These are phyloP conservation scores for Zelostemma sp. DNA, from an alignment of 1,140 invertebrate genomes.

Conservation along the genomic window DNA sequence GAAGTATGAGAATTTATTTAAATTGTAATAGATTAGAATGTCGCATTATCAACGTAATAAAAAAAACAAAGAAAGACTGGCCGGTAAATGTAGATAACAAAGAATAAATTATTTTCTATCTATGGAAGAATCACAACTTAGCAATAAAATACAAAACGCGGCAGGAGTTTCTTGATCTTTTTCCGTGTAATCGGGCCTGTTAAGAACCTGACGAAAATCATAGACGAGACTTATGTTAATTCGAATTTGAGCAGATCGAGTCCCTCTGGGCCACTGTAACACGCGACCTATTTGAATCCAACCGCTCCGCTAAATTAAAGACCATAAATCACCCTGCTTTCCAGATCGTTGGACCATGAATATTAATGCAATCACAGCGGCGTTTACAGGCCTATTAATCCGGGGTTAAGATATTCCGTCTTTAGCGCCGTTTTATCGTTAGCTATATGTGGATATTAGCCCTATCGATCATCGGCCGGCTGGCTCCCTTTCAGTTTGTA, in stretches of 20 bases:
- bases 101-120: too few relatives aligned
- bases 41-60: too few relatives aligned
- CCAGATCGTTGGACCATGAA: constrained; percentile 60
- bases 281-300: constrained; percentile 35
- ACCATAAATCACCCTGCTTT: constrained; percentile 56
- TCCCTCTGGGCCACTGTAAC: constrained; percentile 16
- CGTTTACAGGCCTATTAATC: constrained; percentile 68
- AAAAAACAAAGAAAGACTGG: too few relatives aligned
- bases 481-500: constrained; percentile 38
- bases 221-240: constrained; percentile 23
- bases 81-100: too few relatives aligned
- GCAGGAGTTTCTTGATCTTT: too few relatives aligned
- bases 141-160: too few relatives aligned
- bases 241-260: constrained; percentile 3
- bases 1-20: too few relatives aligned
- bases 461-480: constrained; percentile 65
- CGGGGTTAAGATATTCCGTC: constrained; percentile 64
- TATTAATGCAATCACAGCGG: constrained; percentile 69
- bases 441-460: constrained; percentile 61
- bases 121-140: too few relatives aligned
- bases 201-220: constrained; percentile 12
- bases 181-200: too few relatives aligned
- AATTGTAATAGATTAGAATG: too few relatives aligned
- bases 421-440: constrained; percentile 63
- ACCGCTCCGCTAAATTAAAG: constrained; percentile 56